Evolutionary conservation across 2,113 vertebrate genomes (phyloP), one percentile per base, ranked within the genome.

Genomic region (Petaurus breviceps): DNA sequence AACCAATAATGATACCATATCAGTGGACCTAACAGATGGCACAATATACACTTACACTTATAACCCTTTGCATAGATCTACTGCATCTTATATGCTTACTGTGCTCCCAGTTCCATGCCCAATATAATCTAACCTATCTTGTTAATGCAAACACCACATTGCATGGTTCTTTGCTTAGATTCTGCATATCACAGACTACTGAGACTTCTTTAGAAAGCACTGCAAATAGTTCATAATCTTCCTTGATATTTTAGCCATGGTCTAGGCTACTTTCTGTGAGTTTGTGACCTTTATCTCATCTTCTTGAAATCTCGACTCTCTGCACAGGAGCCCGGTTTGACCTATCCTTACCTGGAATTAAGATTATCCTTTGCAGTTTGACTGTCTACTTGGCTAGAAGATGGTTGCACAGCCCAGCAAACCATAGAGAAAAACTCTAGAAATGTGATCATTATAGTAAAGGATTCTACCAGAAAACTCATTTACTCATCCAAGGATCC

Each of bases 351-450:
- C 61, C 61, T 26, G 1, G 89, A 57, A 89, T 26, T 91, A 93
- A 95, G 46, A 93, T 91, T 55, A 49, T 93, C 43, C 52, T 92
- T 2, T 94, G 77, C 89, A 77, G 93, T 90, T 94, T 91, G 51
- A n/a, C 89, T 43, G 12, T 23, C 23, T 55, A 55, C 43, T 8
- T 16, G 49, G 12, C 52, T 54, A 24, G 46, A 51, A 92, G n/a
- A 28, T 43, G 91, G 47, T 28, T 84, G 47, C 89, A 61, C 92
- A 84, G 68, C 9, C 93, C 51, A 68, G 12, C 7, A 51, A 25
- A 31, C 9, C 3, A 53, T 25, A 24, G 52, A 43, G 28, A 68
- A 16, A 61, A 57, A 28, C 55, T 57, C 26, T 61, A 61, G 31
- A 68, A 68, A 37, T 16, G 22, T 68, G 31, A 37, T 37, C 6